Conservation (phyloP, 2,888 invertebrate genomes). For the Cylindroiulus punctatus region DNA sequence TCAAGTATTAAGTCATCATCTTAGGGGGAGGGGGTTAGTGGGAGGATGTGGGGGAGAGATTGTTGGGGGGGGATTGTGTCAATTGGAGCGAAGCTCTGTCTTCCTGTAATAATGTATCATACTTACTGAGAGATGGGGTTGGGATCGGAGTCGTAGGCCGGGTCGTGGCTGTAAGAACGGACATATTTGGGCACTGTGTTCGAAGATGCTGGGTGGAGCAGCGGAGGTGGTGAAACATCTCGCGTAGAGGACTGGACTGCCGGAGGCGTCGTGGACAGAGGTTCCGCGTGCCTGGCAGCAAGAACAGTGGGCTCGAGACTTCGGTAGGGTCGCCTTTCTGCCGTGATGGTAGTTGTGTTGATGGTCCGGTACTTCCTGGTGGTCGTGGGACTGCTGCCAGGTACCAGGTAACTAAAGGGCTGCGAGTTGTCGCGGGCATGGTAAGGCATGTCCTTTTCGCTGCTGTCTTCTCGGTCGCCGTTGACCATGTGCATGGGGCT, state of each 20-base stretch:
- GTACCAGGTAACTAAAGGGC: constrained; percentile 86
- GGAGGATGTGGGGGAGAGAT: no score
- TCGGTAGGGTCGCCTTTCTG: constrained; percentile 25
- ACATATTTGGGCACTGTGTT: constrained; percentile 5
- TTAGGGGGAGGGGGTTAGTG: no score
- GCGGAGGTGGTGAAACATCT: constrained; percentile 46
- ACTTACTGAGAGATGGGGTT: constrained; percentile 45
- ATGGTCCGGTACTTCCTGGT: constrained; percentile 24
- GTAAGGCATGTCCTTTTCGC: constrained; percentile 77
- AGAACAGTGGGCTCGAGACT: not conserved
- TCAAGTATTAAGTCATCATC: no score
- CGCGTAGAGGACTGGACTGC: not conserved
- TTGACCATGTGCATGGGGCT: not conserved
- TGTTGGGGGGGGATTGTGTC: no score
- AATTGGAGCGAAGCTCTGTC: no score
- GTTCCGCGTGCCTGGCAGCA: not conserved
- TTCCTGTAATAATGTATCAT: no score
- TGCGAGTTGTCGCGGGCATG: constrained; percentile 89
- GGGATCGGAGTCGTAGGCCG: constrained; percentile 55
- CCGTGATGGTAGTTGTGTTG: constrained; percentile 58
- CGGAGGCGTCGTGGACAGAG: constrained; percentile 31
- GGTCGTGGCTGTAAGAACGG: constrained; percentile 51
- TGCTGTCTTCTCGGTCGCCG: constrained; percentile 65
- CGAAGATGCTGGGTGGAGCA: not conserved
- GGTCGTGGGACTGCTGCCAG: constrained; percentile 57